A percentile compares a stretch with the other conserved stretches of the same genome.
These are phyloP conservation scores for Drosophila subquinaria DNA, from an alignment of 2,888 invertebrate species.

Conservation along the genomic window DNA sequence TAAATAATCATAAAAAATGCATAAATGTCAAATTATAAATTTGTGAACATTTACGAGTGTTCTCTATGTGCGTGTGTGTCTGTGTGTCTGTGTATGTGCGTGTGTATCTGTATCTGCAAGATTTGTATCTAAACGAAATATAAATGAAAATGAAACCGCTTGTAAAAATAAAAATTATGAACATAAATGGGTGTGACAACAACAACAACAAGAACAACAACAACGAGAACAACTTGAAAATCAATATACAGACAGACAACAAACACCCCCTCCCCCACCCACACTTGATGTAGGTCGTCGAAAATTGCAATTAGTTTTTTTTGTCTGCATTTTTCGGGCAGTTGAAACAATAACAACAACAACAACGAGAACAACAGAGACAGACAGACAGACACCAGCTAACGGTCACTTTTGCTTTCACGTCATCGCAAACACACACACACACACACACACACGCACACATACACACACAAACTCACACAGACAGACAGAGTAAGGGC, in stretches of 20 bases:
- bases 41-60: slow-evolving; percentile 20
- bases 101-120: slow-evolving; percentile 16
- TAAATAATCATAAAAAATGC: slow-evolving; percentile 71
- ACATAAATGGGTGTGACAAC: slow-evolving; percentile 21
- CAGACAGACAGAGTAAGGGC: slow-evolving; percentile 23
- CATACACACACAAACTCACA: neutral
- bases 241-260: slow-evolving; percentile 24
- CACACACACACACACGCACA: slow-evolving; percentile 3
- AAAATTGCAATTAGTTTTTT: slow-evolving; percentile 58
- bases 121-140: slow-evolving; percentile 31
- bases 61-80: neutral
- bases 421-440: slow-evolving; percentile 9
- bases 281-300: slow-evolving; percentile 58
- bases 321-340: slow-evolving; percentile 57
- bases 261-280: slow-evolving; percentile 4
- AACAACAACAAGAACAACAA: slow-evolving; percentile 1
- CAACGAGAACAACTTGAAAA: slow-evolving; percentile 12
- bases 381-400: slow-evolving; percentile 3
- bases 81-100: neutral
- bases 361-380: neutral
- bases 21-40: slow-evolving; percentile 73
- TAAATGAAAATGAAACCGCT: slow-evolving; percentile 23
- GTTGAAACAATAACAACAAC: slow-evolving; percentile 19
- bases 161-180: neutral
- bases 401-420: slow-evolving; percentile 50